Evolutionary conservation across 2,888 invertebrate species (phyloP).

Genomic region (Dolichopus griseipennis): DNA sequence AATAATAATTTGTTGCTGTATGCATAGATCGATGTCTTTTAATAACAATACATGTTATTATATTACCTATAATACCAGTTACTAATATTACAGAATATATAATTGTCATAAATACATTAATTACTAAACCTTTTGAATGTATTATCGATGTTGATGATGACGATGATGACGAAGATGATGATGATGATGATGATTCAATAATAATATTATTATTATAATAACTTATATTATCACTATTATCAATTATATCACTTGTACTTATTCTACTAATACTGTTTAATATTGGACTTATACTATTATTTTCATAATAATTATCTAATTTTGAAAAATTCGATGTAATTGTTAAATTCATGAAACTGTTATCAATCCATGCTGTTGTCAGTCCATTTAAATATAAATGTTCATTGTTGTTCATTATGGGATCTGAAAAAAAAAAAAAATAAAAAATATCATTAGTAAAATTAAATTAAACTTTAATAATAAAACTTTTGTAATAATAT

Average conservation of each 20-base stretch:
- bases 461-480: too few relatives aligned
- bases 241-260: not conserved
- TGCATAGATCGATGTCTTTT: constrained; percentile 74
- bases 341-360: constrained; percentile 1
- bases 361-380: not conserved
- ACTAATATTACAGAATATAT: constrained; percentile 69
- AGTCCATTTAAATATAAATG: constrained; percentile 1
- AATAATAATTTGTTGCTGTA: constrained; percentile 69
- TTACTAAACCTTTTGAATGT: constrained; percentile 42
- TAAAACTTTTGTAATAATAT: too few relatives aligned
- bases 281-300: not conserved
- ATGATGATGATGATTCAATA: not conserved
- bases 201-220: not conserved
- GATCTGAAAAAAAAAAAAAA: not conserved
- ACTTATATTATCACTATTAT: not conserved
- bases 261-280: not conserved
- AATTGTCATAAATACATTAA: constrained; percentile 66
- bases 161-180: not conserved
- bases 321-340: not conserved
- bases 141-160: constrained; percentile 42
- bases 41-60: constrained; percentile 78
- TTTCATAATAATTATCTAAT: constrained; percentile 4
- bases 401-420: not conserved
- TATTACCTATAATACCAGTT: constrained; percentile 70
- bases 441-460: not conserved